Conservation (phyloP, 2,113 vertebrate genomes). For the Capreolus pygargus region DNA sequence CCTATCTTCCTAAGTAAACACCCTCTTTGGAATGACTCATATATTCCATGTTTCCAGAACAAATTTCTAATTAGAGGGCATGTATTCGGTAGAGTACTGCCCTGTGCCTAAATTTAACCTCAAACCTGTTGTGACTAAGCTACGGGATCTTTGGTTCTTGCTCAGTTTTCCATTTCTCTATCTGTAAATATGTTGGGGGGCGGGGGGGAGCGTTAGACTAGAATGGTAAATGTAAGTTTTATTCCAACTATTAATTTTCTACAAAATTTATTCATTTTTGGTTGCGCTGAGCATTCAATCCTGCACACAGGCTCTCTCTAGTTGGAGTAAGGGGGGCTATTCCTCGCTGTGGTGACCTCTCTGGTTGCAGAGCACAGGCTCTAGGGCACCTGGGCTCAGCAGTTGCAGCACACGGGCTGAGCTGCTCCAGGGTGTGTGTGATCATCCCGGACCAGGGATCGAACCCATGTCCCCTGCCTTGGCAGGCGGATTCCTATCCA, state of each 20-base stretch:
- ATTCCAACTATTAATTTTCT: background rate
- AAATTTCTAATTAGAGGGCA: background rate
- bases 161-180: background rate
- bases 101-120: background rate
- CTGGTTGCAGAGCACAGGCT: background rate
- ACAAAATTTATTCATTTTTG: background rate
- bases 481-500: background rate
- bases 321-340: background rate
- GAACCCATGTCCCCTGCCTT: background rate
- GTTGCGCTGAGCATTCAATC: background rate
- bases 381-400: background rate
- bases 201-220: background rate
- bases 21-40: background rate
- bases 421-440: background rate
- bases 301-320: background rate
- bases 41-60: background rate
- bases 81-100: background rate
- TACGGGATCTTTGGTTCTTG: background rate
- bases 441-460: background rate
- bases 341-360: background rate
- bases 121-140: background rate
- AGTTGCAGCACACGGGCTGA: background rate
- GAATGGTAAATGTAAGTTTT: background rate
- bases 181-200: background rate
- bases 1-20: background rate